Evolutionary conservation across 2,113 vertebrate species (phyloP).

Genomic region (Peucedramus taeniatus): DNA sequence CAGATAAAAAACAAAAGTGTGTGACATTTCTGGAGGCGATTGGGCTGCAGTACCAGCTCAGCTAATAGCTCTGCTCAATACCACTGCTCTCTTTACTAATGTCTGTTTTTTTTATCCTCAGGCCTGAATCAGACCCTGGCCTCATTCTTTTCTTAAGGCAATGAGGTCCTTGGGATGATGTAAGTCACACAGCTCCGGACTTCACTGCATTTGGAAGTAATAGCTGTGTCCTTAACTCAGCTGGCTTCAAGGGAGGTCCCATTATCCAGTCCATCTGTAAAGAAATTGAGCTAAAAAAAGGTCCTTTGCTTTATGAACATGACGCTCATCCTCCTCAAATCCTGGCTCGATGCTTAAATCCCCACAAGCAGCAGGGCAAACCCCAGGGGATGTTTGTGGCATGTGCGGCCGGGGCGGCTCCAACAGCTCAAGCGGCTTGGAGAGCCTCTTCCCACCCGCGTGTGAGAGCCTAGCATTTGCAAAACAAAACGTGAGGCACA

Average conservation of each 20-base stretch:
- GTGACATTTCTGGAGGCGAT: not conserved
- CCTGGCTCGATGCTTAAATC: not conserved
- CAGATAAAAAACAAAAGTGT: not conserved
- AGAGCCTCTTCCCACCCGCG: rapidly evolving
- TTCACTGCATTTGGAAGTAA: constrained; percentile 26
- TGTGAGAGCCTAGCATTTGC: not conserved
- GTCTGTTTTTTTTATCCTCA: not conserved
- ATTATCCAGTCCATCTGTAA: constrained; percentile 2
- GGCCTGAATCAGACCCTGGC: not conserved
- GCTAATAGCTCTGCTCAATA: not conserved
- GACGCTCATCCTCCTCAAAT: not conserved
- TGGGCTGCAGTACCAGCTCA: not conserved
- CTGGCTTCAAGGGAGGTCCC: not conserved
- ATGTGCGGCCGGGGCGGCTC: rapidly evolving
- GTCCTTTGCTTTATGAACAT: not conserved
- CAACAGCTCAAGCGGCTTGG: rapidly evolving
- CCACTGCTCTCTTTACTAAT: not conserved
- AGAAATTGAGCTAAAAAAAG: not conserved
- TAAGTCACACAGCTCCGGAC: not conserved
- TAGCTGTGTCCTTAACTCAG: not conserved
- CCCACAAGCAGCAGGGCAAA: not conserved
- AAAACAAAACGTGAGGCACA: not conserved
- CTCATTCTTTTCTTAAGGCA: not conserved
- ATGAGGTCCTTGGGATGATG: not conserved
- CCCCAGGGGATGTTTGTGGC: not conserved